A percentile compares a stretch with the other conserved stretches of the same genome.
Evolutionary conservation across 2,797 vertebrate species (phyloP).

Genomic region (Zalophus californianus): DNA sequence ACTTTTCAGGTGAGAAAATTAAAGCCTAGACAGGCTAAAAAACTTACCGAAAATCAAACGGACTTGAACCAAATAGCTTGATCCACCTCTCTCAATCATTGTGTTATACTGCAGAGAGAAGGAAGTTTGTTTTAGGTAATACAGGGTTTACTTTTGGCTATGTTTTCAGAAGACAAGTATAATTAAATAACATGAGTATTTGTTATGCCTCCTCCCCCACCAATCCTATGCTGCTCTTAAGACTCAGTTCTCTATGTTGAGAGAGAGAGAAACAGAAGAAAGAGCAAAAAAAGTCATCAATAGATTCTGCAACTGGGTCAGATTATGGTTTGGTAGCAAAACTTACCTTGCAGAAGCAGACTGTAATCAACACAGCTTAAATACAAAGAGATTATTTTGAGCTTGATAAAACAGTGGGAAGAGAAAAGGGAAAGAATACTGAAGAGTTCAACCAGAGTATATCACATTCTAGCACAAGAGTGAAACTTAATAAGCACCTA

Average conservation of each 20-base stretch:
- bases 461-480: neutral
- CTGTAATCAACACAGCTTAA: neutral
- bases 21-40: conserved; percentile 55
- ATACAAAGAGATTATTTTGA: neutral
- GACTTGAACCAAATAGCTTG: neutral
- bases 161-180: neutral
- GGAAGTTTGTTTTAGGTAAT: conserved; percentile 13
- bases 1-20: conserved; percentile 43
- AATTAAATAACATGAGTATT: neutral
- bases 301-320: neutral
- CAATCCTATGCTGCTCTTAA: neutral
- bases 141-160: conserved; percentile 1
- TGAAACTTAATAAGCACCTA: neutral
- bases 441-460: neutral
- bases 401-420: neutral
- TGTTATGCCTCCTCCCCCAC: neutral
- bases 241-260: neutral
- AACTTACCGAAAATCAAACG: conserved; percentile 54
- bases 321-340: neutral
- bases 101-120: neutral
- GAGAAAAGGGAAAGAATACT: neutral
- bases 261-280: conserved; percentile 7
- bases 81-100: neutral
- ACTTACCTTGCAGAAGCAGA: neutral
- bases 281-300: neutral